Conservation (phyloP, 2,113 vertebrate genomes). For the Sigmodon hispidus region DNA sequence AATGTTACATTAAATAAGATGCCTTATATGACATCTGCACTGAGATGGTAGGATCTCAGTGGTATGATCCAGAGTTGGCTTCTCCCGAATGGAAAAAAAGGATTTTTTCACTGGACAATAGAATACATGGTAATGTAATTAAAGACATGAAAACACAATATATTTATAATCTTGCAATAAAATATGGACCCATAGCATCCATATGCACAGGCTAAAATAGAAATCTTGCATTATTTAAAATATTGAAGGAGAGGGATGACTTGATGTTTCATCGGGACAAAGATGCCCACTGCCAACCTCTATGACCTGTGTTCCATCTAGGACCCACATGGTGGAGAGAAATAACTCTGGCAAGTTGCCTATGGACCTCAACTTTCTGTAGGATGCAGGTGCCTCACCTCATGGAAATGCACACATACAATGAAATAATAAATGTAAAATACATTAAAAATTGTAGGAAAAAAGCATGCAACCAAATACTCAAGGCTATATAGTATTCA, state of each 20-base stretch:
- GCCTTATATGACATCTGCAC: background rate
- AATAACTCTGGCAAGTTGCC: background rate
- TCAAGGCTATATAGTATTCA: background rate
- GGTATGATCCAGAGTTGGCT: background rate
- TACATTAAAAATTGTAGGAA: background rate
- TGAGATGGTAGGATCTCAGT: background rate
- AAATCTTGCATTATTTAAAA: background rate
- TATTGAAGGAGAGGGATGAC: background rate
- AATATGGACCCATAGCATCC: background rate
- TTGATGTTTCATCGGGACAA: background rate
- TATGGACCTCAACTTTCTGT: background rate
- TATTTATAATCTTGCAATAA: constrained; percentile 30
- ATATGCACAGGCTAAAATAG: background rate
- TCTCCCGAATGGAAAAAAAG: background rate
- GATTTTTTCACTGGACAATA: background rate
- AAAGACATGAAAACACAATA: background rate
- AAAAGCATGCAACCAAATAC: background rate
- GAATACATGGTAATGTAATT: background rate
- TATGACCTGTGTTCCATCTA: background rate
- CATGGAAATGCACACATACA: background rate
- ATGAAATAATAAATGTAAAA: background rate
- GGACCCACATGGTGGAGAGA: background rate
- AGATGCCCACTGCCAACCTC: background rate
- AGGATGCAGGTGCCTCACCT: too few species aligned
- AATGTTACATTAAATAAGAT: background rate